These are phyloP conservation scores for Rhabdomys dilectus DNA, from an alignment of 2,113 vertebrate species.

Conservation along the genomic window DNA sequence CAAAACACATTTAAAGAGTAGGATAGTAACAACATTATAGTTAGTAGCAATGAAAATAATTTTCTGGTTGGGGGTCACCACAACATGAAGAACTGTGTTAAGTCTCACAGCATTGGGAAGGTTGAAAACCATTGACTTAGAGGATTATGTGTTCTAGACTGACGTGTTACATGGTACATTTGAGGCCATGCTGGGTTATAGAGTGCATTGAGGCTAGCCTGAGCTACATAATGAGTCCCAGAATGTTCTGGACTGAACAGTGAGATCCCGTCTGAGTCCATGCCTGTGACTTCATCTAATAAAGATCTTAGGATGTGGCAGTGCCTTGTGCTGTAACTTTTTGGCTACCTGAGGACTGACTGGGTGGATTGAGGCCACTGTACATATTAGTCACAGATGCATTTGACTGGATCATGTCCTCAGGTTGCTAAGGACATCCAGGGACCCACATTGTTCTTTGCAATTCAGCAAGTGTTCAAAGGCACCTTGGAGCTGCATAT, in stretches of 20 bases:
- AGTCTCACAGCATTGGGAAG: background rate
- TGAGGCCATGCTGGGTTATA: background rate
- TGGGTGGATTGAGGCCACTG: background rate
- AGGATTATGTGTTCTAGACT: background rate
- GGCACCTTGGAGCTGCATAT: slow-evolving; percentile 83
- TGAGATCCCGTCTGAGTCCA: background rate
- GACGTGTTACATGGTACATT: background rate
- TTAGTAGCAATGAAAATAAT: background rate
- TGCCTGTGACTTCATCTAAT: background rate
- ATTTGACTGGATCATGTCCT: background rate
- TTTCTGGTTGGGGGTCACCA: background rate
- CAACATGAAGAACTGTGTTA: background rate
- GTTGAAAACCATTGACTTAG: background rate
- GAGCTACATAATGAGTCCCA: background rate
- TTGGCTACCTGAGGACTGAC: background rate
- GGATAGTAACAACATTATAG: background rate
- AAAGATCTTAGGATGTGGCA: background rate
- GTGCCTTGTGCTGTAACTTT: background rate
- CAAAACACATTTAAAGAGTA: background rate
- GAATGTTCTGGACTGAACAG: background rate
- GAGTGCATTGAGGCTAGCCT: background rate
- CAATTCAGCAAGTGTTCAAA: slow-evolving; percentile 84
- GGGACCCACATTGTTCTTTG: slow-evolving; percentile 67
- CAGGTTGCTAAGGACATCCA: background rate
- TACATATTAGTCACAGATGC: background rate